A percentile compares a stretch with the other conserved stretches of the same genome.
Conservation (phyloP, 2,888 invertebrate genomes). For the Epirrhoe alternata region DNA sequence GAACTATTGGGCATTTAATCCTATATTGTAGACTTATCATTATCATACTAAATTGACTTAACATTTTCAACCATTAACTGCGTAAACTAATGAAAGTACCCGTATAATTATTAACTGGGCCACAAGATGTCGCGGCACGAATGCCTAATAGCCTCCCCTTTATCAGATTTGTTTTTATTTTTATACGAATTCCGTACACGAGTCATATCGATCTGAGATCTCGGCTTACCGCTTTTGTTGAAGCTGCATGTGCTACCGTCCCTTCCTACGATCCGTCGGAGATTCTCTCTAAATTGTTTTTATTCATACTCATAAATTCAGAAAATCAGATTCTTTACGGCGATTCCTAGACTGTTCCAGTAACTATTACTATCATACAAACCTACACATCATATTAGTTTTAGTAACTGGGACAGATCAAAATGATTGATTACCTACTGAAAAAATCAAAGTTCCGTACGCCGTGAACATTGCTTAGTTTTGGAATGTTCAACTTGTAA, state of each 20-base stretch:
- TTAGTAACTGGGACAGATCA: slow-evolving; percentile 6
- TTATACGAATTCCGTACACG: slow-evolving; percentile 68
- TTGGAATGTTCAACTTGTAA: slow-evolving; percentile 3
- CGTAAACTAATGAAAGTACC: slow-evolving; percentile 81
- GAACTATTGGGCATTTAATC: slow-evolving; percentile 86
- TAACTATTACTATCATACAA: background rate
- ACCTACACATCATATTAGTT: background rate
- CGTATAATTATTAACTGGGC: slow-evolving; percentile 81
- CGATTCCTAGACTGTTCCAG: background rate
- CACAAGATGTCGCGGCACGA: slow-evolving; percentile 80
- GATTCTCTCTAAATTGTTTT: slow-evolving; percentile 2
- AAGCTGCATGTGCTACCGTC: slow-evolving; percentile 73
- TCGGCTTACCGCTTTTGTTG: slow-evolving; percentile 76
- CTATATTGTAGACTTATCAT: slow-evolving; percentile 83
- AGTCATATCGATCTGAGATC: slow-evolving; percentile 77
- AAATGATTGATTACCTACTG: slow-evolving; percentile 3
- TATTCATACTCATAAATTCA: background rate
- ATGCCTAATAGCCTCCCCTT: slow-evolving; percentile 84
- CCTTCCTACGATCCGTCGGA: slow-evolving; percentile 36
- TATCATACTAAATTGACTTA: slow-evolving; percentile 85
- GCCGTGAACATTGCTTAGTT: slow-evolving; percentile 1
- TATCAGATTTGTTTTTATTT: slow-evolving; percentile 67
- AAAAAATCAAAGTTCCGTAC: slow-evolving; percentile 4
- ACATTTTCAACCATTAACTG: slow-evolving; percentile 84
- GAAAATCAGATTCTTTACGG: background rate